Evolutionary conservation across 2,797 vertebrate species (phyloP), one percentile per base, ranked within the genome.

Genomic region (Enteromius anoplus): DNA sequence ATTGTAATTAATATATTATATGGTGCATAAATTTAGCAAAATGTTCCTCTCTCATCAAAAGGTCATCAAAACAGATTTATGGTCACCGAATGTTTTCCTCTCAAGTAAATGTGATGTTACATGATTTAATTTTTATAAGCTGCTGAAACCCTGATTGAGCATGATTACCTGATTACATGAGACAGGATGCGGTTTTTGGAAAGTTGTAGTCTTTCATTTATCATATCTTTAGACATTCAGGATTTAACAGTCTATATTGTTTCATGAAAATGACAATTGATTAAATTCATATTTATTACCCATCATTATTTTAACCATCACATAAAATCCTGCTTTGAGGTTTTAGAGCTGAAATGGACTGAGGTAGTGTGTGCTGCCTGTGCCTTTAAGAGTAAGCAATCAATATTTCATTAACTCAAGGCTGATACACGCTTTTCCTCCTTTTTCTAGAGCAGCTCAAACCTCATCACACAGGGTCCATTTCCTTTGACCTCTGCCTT

Each of bases 331-430:
- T 26, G 47, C 45, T 49, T 51, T 23, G 51, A 60, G 65, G 75
- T 21, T 66, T 12, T 14, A 49, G 51, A n/a, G 42, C 8, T 45
- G 8, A 58, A 58, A 26, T 72, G 72, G 32, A 76, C 23, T 21
- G 53, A 58, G 81, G 45, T 77, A 19, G 10, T 66, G 10, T 19
- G 47, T 42, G 51, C n/a, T 66, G 32, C 49, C 70, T 79, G 42
- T 62, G 47, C 83, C 81, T 85, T 78, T 58, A 80, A 72, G 64
- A 65, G 51, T 49, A 55, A 47, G 73, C 40, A 78, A 92, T 93
- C 92, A 88, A 92, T 92, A 91, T 88, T 91, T 91, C 89, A 93
- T 91, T 76, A 89, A 73, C 82, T 81, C 55, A 77, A 81, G 75
- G 45, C 70, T 85, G 70, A 84, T 64, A 10, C 45, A 69, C 55